Evolutionary conservation across 53 echinoderm and acorn worm species (phyloP).

Genomic region (Henricia sp.): DNA sequence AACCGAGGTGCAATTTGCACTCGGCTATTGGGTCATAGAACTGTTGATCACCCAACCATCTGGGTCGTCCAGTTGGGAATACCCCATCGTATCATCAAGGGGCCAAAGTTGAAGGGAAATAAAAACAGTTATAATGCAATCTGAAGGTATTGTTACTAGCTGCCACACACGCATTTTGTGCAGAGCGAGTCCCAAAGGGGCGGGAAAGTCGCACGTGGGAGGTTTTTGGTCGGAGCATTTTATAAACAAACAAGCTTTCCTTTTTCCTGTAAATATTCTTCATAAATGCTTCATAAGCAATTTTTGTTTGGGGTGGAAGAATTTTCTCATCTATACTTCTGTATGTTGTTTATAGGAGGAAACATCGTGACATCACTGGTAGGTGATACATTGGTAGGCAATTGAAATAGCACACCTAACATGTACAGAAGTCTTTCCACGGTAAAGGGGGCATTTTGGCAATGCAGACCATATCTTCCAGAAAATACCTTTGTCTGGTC

Average conservation of each 20-base stretch:
- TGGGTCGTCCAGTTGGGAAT: slow-evolving; percentile 34
- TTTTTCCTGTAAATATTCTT: background rate
- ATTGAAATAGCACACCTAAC: no score
- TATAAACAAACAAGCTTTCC: background rate
- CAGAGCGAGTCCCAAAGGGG: background rate
- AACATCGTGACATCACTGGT: no score
- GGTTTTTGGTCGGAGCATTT: background rate
- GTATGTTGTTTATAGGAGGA: no score
- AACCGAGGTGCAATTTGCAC: slow-evolving; percentile 19
- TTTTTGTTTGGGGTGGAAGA: background rate
- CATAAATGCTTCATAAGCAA: slow-evolving; percentile 15
- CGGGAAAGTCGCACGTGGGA: background rate
- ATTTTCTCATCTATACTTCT: no score
- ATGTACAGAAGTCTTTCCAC: no score
- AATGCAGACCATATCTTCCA: no score
- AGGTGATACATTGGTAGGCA: no score
- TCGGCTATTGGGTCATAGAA: background rate
- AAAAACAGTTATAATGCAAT: background rate
- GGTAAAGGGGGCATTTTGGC: no score
- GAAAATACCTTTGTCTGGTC: no score
- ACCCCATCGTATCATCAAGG: slow-evolving; percentile 9
- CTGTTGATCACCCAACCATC: slow-evolving; percentile 21
- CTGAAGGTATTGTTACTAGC: background rate
- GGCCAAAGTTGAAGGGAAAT: background rate
- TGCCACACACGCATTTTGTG: slow-evolving; percentile 54